Conservation (phyloP, 2,113 vertebrate genomes). For the Paratilapia polleni region DNA sequence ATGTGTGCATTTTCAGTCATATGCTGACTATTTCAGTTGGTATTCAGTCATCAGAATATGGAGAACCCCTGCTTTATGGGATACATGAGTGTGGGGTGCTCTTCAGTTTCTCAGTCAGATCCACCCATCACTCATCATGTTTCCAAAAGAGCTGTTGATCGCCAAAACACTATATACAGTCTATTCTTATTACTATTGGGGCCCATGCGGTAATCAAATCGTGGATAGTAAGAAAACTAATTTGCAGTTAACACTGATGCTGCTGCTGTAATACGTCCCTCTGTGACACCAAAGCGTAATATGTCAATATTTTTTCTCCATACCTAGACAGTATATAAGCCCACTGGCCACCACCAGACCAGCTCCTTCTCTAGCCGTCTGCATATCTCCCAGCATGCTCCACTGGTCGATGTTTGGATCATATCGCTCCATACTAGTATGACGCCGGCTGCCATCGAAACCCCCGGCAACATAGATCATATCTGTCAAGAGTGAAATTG, state of each 20-base stretch:
- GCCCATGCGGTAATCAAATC: rapidly evolving
- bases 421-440: conserved; percentile 98
- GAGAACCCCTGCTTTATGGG: neutral
- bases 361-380: conserved; percentile 95
- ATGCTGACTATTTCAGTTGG: neutral
- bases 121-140: neutral
- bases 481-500: conserved; percentile 73
- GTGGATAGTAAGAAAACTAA: neutral
- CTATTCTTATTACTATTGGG: neutral
- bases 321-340: conserved; percentile 97
- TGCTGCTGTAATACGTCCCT: too few relatives aligned
- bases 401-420: conserved; percentile 99
- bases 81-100: neutral
- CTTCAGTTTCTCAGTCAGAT: neutral
- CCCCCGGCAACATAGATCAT: conserved; percentile 99
- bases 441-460: conserved; percentile 95
- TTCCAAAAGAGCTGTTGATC: neutral
- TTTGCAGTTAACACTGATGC: neutral
- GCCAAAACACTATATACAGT: neutral
- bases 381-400: conserved; percentile 99
- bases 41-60: neutral
- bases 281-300: neutral
- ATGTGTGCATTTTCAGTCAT: neutral
- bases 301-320: neutral
- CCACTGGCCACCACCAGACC: conserved; percentile 96